phyloP scores from a whole-genome alignment of 2,113 vertebrate genomes.

The Naja naja region DNA sequence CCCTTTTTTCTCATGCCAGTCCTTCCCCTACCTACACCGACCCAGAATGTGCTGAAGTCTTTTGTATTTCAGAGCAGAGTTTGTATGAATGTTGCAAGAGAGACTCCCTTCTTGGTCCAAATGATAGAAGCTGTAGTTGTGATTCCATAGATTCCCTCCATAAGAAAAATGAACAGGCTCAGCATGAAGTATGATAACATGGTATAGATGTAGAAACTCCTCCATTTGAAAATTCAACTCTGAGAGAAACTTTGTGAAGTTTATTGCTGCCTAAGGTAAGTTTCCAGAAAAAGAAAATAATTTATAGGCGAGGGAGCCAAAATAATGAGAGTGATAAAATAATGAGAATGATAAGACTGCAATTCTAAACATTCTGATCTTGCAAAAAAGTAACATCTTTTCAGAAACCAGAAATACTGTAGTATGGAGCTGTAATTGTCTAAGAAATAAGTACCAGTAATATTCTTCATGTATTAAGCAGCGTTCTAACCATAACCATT shows the following conservation, averaged over 20 bases:
- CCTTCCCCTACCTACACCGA: neutral
- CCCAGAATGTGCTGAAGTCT: neutral
- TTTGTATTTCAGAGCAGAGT: neutral
- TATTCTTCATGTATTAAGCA: neutral
- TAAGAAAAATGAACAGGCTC: slow-evolving; percentile 45
- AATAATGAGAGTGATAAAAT: neutral
- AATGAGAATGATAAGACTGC: neutral
- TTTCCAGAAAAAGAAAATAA: slow-evolving; percentile 15
- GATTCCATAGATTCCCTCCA: slow-evolving; percentile 3
- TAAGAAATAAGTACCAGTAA: neutral
- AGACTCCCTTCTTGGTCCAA: neutral
- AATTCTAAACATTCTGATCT: neutral
- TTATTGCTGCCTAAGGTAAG: neutral
- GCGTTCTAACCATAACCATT: neutral
- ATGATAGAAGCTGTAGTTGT: neutral
- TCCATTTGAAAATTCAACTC: slow-evolving; percentile 34
- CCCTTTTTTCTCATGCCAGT: neutral
- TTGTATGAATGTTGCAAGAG: neutral
- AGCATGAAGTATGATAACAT: slow-evolving; percentile 30
- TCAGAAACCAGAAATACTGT: neutral
- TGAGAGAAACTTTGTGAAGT: slow-evolving; percentile 19
- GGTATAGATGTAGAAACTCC: slow-evolving; percentile 32
- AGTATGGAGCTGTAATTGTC: neutral
- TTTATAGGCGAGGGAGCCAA: no score
- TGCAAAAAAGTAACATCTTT: neutral